Conservation (phyloP, 2,888 invertebrate genomes). For the Auanema freiburgensis region DNA sequence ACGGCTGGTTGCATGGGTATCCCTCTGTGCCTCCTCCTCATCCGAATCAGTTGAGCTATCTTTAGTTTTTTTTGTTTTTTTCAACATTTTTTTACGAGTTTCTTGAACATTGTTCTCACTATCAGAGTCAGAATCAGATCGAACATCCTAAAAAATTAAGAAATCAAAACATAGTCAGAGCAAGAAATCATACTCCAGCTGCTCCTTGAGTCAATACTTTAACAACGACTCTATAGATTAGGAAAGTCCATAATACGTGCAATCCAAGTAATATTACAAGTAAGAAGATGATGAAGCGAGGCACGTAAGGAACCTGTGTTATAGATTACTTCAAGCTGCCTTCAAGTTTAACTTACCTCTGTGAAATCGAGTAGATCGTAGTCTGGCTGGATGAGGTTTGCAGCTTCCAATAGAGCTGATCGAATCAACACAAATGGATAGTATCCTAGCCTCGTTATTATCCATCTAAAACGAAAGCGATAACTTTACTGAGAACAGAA, state of each 20-base stretch:
- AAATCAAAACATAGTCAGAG: neutral
- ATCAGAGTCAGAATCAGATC: constrained; percentile 41
- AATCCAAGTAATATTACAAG: constrained; percentile 48
- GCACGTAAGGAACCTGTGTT: constrained; percentile 48
- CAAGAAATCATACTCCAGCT: constrained; percentile 25
- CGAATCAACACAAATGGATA: constrained; percentile 55
- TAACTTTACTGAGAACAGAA: neutral
- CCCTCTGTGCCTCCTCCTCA: constrained; percentile 21
- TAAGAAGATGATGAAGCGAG: constrained; percentile 52
- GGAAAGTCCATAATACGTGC: constrained; percentile 60
- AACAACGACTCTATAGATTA: constrained; percentile 44
- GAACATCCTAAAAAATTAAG: constrained; percentile 12
- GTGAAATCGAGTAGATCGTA: constrained; percentile 44
- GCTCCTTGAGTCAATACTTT: constrained; percentile 31
- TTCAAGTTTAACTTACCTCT: constrained; percentile 22
- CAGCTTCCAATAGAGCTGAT: constrained; percentile 54
- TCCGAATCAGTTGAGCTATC: constrained; percentile 22
- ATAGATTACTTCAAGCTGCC: neutral
- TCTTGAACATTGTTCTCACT: constrained; percentile 30
- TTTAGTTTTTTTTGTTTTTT: constrained; percentile 17
- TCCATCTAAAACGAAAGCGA: constrained; percentile 46
- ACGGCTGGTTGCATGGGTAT: constrained; percentile 11
- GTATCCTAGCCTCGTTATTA: constrained; percentile 52
- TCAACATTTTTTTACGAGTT: constrained; percentile 22
- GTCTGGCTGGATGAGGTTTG: constrained; percentile 56